Conservation (phyloP, 2,113 vertebrate genomes). For the Trochalopteron elliotii region DNA sequence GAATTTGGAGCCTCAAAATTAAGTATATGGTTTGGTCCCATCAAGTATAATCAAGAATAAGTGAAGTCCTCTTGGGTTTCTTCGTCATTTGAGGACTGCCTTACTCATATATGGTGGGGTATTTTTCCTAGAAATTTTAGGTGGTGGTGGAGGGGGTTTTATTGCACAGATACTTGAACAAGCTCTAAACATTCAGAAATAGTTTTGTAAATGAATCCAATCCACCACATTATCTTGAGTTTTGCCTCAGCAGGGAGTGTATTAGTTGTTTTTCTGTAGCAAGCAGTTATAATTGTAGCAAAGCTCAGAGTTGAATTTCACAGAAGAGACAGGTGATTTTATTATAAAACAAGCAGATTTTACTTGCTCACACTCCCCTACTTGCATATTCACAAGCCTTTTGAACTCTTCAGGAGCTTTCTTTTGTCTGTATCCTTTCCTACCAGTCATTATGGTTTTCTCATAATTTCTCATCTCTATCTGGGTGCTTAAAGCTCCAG, state of each 20-base stretch:
- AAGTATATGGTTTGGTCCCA: neutral
- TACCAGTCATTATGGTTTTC: neutral
- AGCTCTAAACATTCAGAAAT: neutral
- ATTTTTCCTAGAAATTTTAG: neutral
- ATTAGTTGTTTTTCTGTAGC: neutral
- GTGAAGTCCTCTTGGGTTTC: neutral
- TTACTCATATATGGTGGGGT: neutral
- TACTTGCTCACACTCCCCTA: neutral
- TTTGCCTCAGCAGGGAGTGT: neutral
- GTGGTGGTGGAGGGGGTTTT: neutral
- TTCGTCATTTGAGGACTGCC: neutral
- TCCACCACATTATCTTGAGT: neutral
- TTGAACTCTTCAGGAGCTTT: neutral
- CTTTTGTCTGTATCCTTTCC: neutral
- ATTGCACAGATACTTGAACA: neutral
- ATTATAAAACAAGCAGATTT: neutral
- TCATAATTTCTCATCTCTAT: neutral
- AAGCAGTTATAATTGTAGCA: neutral
- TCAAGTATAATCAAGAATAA: neutral
- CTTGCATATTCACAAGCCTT: neutral
- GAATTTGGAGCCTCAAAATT: neutral
- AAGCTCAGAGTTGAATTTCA: neutral
- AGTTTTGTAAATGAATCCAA: neutral
- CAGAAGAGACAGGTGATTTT: neutral
- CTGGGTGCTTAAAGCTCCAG: neutral